phyloP scores from a whole-genome alignment of 2,888 invertebrate species.

The Metallyticus violacea region DNA sequence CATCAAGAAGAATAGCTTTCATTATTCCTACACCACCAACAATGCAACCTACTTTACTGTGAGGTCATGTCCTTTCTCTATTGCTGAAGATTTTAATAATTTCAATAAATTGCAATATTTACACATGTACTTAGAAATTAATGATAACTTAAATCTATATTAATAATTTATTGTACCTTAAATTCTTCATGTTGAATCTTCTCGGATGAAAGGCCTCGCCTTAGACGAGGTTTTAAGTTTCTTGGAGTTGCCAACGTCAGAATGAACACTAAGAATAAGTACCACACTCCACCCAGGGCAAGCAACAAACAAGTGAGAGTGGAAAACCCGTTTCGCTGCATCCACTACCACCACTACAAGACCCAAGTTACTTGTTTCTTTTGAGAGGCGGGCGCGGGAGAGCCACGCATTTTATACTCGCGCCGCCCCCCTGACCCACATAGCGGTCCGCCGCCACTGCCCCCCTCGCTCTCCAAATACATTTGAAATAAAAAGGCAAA shows the following conservation, averaged over 20 bases:
- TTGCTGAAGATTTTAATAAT: too few species aligned
- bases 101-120: too few species aligned
- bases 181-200: neutral
- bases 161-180: too few species aligned
- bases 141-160: too few species aligned
- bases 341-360: neutral
- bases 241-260: too few species aligned
- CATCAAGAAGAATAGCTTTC: too few species aligned
- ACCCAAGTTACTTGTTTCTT: neutral
- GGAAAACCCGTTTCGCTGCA: neutral
- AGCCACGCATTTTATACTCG: conserved; percentile 6
- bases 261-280: neutral
- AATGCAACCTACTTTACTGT: too few species aligned
- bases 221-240: neutral
- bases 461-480: too few species aligned
- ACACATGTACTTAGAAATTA: too few species aligned
- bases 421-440: conserved; percentile 19
- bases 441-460: neutral
- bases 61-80: too few species aligned
- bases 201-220: neutral
- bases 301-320: conserved; percentile 3
- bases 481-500: too few species aligned
- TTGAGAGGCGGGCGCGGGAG: conserved; percentile 16
- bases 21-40: too few species aligned
- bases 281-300: neutral